These are phyloP conservation scores for Crotalus viridis DNA, from an alignment of 2,113 vertebrate genomes.

Conservation along the genomic window DNA sequence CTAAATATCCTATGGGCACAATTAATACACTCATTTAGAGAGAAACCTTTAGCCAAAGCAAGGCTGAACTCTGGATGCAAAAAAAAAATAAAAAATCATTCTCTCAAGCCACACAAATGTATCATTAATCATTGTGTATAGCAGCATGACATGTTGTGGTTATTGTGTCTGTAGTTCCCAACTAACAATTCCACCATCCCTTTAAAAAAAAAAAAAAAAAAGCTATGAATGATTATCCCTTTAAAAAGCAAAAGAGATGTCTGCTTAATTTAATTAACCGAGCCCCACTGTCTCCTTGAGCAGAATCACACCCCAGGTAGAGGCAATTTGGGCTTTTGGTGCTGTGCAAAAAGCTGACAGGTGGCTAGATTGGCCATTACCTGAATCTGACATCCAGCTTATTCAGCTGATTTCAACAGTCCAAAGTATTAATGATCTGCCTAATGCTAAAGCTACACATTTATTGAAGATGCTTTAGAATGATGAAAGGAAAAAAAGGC, in stretches of 20 bases:
- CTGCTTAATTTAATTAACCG: slow-evolving; percentile 55
- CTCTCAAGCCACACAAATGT: not conserved
- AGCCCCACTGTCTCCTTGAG: slow-evolving; percentile 53
- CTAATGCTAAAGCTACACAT: slow-evolving; percentile 51
- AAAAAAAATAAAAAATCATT: not conserved
- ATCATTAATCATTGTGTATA: slow-evolving; percentile 3
- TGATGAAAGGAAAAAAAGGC: slow-evolving; percentile 21
- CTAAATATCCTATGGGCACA: not conserved
- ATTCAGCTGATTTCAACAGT: slow-evolving; percentile 45
- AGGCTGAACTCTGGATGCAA: not conserved
- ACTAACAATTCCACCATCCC: slow-evolving; percentile 51
- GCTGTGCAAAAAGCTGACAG: slow-evolving; percentile 49
- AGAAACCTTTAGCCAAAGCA: not conserved
- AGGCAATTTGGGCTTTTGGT: slow-evolving; percentile 24
- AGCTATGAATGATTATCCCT: slow-evolving; percentile 6
- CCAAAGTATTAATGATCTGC: slow-evolving; percentile 48
- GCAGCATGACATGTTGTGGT: slow-evolving; percentile 12
- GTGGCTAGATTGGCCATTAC: slow-evolving; percentile 44
- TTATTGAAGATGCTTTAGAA: slow-evolving; percentile 38
- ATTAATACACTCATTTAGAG: not conserved
- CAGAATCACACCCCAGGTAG: slow-evolving; percentile 44
- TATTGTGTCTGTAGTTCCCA: slow-evolving; percentile 32
- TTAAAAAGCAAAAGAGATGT: slow-evolving; percentile 46
- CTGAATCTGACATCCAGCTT: slow-evolving; percentile 25
- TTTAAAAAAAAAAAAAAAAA: slow-evolving; percentile 7